phyloP scores from a whole-genome alignment of 2,113 vertebrate species.

The Vimba vimba region DNA sequence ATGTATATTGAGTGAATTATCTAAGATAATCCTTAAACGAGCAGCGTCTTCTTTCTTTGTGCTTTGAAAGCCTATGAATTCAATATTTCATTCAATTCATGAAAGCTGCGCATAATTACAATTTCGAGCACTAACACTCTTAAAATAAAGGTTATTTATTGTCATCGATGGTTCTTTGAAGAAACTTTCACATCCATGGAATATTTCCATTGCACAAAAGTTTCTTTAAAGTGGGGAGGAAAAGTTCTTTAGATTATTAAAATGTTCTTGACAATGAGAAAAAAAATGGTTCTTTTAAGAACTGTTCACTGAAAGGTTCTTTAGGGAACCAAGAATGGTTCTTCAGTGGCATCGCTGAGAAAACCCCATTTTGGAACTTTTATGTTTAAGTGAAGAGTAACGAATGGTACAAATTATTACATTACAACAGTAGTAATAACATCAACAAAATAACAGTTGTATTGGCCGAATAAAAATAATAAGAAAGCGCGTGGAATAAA shows the following conservation, averaged over 20 bases:
- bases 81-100: not conserved
- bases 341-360: too few relatives aligned
- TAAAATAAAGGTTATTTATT: too few relatives aligned
- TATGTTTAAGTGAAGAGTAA: not conserved
- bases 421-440: not conserved
- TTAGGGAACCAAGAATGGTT: too few relatives aligned
- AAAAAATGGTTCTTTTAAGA: too few relatives aligned
- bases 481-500: not conserved
- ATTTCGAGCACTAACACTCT: not conserved
- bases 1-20: conserved; percentile 56
- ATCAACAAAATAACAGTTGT: not conserved
- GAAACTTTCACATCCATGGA: too few relatives aligned
- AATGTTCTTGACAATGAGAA: too few relatives aligned
- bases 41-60: not conserved
- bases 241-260: too few relatives aligned
- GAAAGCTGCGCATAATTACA: not conserved
- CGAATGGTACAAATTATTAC: not conserved
- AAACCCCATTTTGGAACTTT: too few relatives aligned
- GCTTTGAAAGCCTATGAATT: not conserved
- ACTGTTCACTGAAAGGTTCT: too few relatives aligned
- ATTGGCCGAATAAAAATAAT: not conserved
- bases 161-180: too few relatives aligned
- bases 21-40: conserved; percentile 39
- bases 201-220: too few relatives aligned
- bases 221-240: too few relatives aligned